These are phyloP conservation scores for Drosophila parvula DNA, from an alignment of 1,140 invertebrate species.

Conservation along the genomic window DNA sequence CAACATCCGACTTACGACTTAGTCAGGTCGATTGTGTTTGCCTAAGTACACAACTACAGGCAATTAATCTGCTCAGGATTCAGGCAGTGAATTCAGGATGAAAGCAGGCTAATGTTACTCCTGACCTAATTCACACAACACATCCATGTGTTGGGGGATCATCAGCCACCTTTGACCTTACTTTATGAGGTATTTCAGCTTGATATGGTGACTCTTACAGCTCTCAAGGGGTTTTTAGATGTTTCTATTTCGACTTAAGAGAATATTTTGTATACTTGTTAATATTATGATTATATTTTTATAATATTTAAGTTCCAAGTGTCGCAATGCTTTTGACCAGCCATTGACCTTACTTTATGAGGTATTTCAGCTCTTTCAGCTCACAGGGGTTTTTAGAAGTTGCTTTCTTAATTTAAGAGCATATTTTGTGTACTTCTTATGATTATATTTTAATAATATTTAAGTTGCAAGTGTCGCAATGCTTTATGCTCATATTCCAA, in stretches of 20 bases:
- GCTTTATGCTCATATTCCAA: not conserved
- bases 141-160: not conserved
- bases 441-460: not conserved
- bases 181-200: no score
- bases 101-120: not conserved
- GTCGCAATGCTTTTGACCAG: not conserved
- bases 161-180: not conserved
- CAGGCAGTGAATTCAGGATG: not conserved
- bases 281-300: not conserved
- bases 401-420: no score
- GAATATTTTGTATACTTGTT: no score
- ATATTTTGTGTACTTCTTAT: no score
- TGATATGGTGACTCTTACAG: not conserved
- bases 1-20: constrained; percentile 5
- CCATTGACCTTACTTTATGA: not conserved
- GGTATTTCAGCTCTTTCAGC: not conserved
- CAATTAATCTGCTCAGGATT: constrained; percentile 12
- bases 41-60: constrained; percentile 11
- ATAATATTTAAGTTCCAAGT: not conserved
- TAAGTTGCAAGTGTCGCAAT: no score
- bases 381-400: no score
- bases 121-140: constrained; percentile 5
- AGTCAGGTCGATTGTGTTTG: constrained; percentile 15
- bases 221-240: no score
- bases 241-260: no score